A percentile compares a stretch with the other conserved stretches of the same genome.
Evolutionary conservation across 2,113 vertebrate genomes (phyloP).

Genomic region (Serilophus lunatus): DNA sequence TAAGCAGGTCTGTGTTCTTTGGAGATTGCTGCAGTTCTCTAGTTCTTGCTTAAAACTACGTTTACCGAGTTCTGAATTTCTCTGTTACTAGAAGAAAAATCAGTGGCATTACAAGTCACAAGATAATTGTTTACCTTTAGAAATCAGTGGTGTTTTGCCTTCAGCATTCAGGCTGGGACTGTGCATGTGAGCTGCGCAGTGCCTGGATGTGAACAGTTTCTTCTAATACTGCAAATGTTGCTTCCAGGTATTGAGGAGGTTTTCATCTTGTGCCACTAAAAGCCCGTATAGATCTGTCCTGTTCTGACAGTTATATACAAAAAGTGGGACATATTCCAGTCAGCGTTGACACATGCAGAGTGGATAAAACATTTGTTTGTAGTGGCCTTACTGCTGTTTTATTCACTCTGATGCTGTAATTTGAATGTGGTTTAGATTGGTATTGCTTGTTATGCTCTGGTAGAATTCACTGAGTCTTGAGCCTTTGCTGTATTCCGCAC

Average conservation of each 20-base stretch:
- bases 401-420: not conserved
- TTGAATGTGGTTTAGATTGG: not conserved
- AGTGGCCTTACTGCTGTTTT: not conserved
- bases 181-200: not conserved
- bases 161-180: not conserved
- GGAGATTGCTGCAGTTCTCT: not conserved
- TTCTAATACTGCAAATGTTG: not conserved
- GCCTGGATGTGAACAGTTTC: not conserved
- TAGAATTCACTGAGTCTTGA: not conserved
- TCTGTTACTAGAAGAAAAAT: not conserved
- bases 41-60: not conserved
- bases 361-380: not conserved
- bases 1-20: not conserved
- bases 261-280: not conserved
- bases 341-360: not conserved
- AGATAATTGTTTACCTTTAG: not conserved
- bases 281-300: not conserved
- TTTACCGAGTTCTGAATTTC: not conserved
- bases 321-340: not conserved
- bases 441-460: accelerated
- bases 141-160: not conserved
- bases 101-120: not conserved
- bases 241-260: not conserved
- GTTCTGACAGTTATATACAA: not conserved
- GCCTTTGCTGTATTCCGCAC: not conserved